A percentile compares a stretch with the other conserved stretches of the same genome.
phyloP scores from a whole-genome alignment of 2,888 invertebrate genomes.

The Drosophila limbata region DNA sequence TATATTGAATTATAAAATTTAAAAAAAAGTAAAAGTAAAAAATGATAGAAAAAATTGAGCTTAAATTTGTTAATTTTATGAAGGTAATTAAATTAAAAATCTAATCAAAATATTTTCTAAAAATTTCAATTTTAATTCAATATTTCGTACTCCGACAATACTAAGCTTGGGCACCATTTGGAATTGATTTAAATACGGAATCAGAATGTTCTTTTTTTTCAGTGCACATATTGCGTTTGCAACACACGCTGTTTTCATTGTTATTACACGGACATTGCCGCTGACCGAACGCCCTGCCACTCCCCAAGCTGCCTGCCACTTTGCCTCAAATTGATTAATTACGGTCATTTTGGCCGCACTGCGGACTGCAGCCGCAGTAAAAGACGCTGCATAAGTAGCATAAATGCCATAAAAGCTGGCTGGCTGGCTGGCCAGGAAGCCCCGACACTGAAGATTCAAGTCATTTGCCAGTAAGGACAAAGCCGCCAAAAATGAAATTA shows the following conservation, averaged over 20 bases:
- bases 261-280: slow-evolving; percentile 77
- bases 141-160: too few species aligned
- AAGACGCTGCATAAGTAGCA: slow-evolving; percentile 72
- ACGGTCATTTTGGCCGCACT: slow-evolving; percentile 69
- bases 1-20: too few species aligned
- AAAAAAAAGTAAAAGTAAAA: too few species aligned
- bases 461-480: slow-evolving; percentile 78
- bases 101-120: too few species aligned
- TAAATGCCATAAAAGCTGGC: slow-evolving; percentile 68
- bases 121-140: too few species aligned
- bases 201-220: background rate
- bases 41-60: too few species aligned
- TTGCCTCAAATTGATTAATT: slow-evolving; percentile 81
- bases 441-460: slow-evolving; percentile 53
- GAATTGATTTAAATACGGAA: background rate
- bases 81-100: too few species aligned
- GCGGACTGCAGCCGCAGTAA: slow-evolving; percentile 35
- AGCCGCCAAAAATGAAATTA: slow-evolving; percentile 76
- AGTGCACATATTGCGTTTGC: slow-evolving; percentile 19
- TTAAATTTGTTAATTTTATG: too few species aligned
- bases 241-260: slow-evolving; percentile 77
- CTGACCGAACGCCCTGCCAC: slow-evolving; percentile 59
- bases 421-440: slow-evolving; percentile 56
- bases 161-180: background rate
- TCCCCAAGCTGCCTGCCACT: slow-evolving; percentile 52